These are phyloP conservation scores for Aleiodes alternator DNA, from an alignment of 2,888 invertebrate species.

Conservation along the genomic window DNA sequence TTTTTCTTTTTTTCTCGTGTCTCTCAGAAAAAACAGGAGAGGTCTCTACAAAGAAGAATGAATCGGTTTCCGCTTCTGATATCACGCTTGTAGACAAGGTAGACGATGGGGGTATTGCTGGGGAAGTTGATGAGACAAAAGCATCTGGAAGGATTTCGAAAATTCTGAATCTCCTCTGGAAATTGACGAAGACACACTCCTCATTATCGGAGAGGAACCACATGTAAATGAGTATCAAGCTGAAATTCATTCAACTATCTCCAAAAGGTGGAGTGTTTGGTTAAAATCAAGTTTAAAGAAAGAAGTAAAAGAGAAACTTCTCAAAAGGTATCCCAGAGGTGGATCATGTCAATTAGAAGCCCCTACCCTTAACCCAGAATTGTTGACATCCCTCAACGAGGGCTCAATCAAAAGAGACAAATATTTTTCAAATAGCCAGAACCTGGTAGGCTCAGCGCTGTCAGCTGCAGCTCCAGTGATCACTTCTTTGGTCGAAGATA, in stretches of 20 bases:
- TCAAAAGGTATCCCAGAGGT: constrained; percentile 7
- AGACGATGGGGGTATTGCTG: too few species aligned
- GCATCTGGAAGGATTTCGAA: background rate
- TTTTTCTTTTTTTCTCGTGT: too few species aligned
- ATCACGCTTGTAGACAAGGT: too few species aligned
- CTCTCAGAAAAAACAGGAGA: too few species aligned
- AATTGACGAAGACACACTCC: constrained; percentile 8
- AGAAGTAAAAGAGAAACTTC: constrained; percentile 3
- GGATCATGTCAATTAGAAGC: background rate
- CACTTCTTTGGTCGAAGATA: background rate
- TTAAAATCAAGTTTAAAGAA: constrained; percentile 1
- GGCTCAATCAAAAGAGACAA: constrained; percentile 4
- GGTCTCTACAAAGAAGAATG: too few species aligned
- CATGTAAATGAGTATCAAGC: background rate
- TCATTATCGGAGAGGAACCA: constrained; percentile 8
- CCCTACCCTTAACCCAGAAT: constrained; percentile 4
- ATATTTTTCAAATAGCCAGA: constrained; percentile 19
- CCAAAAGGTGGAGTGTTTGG: background rate
- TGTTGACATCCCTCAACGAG: background rate
- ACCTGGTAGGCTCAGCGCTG: constrained; percentile 34
- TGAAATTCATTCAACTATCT: constrained; percentile 11
- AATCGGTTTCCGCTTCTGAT: too few species aligned
- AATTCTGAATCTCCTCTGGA: background rate
- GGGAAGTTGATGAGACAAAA: too few species aligned
- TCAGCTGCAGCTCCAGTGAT: constrained; percentile 33